phyloP scores from a whole-genome alignment of 2,113 vertebrate species.

The Lepus europaeus region DNA sequence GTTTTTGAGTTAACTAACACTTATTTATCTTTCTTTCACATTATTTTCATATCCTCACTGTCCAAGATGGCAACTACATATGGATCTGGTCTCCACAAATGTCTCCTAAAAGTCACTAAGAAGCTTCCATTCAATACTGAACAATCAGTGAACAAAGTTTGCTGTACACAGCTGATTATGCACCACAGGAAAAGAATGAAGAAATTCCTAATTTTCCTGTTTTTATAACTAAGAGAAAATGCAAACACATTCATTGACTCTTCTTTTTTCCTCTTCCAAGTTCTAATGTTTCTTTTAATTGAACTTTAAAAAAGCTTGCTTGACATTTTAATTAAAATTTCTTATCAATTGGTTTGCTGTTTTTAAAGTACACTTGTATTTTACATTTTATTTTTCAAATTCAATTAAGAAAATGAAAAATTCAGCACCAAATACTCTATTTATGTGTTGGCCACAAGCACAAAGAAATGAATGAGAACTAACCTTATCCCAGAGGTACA shows the following conservation, averaged over 20 bases:
- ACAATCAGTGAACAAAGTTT: not conserved
- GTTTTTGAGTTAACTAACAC: conserved; percentile 36
- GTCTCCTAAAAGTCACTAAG: not conserved
- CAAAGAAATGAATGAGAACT: not conserved
- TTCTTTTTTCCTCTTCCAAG: not conserved
- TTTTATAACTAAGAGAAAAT: not conserved
- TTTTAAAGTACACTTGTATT: not conserved
- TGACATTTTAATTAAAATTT: conserved; percentile 24
- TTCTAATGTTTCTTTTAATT: not conserved
- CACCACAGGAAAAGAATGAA: not conserved
- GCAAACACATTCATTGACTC: not conserved
- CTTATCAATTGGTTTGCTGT: not conserved
- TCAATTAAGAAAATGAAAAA: not conserved
- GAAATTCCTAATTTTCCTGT: not conserved
- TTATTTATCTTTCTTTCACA: not conserved
- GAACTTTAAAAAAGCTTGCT: not conserved
- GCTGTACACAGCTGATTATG: not conserved
- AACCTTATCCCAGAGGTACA: not conserved
- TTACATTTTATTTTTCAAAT: not conserved
- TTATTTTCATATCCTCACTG: not conserved
- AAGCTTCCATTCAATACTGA: not conserved
- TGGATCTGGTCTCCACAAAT: not conserved
- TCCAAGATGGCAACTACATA: not conserved
- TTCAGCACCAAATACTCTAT: not conserved
- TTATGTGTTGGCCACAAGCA: not conserved